A percentile compares a stretch with the other conserved stretches of the same genome.
phyloP scores from a whole-genome alignment of 2,888 invertebrate genomes.

The Allophyes oxyacanthae region DNA sequence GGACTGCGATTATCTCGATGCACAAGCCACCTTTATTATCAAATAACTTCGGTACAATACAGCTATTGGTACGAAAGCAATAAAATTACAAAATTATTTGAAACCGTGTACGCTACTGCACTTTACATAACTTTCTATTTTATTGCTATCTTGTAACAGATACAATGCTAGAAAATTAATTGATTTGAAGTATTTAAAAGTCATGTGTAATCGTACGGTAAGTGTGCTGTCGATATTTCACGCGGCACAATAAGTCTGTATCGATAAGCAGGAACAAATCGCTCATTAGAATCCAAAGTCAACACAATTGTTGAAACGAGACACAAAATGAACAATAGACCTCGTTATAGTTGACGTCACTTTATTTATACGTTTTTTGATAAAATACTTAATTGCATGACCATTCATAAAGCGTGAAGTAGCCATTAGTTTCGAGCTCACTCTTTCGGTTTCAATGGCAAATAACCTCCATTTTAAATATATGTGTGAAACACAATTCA shows the following conservation, averaged over 20 bases:
- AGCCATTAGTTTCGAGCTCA: conserved; percentile 13
- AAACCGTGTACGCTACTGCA: conserved; percentile 31
- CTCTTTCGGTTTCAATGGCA: conserved; percentile 18
- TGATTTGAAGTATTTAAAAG: conserved; percentile 35
- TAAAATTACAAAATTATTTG: conserved; percentile 44
- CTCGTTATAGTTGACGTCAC: conserved; percentile 51
- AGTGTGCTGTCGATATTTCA: conserved; percentile 12
- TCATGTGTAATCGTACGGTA: conserved; percentile 20
- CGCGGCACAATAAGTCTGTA: conserved; percentile 18
- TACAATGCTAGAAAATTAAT: conserved; percentile 39
- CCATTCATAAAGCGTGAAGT: conserved; percentile 51
- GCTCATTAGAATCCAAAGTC: conserved; percentile 52
- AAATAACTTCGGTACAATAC: conserved; percentile 19
- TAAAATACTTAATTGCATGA: conserved; percentile 39
- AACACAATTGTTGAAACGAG: conserved; percentile 52
- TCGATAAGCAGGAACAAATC: conserved; percentile 44
- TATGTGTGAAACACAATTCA: conserved; percentile 28
- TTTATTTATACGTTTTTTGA: conserved; percentile 31
- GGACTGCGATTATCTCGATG: conserved; percentile 24
- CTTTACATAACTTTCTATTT: conserved; percentile 55
- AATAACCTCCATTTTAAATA: conserved; percentile 32
- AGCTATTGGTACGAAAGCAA: conserved; percentile 23
- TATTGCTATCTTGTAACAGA: conserved; percentile 43
- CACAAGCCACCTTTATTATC: conserved; percentile 27
- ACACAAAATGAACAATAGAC: conserved; percentile 53